Evolutionary conservation across 2,797 vertebrate genomes (phyloP).

Genomic region (Gambusia yucatana): DNA sequence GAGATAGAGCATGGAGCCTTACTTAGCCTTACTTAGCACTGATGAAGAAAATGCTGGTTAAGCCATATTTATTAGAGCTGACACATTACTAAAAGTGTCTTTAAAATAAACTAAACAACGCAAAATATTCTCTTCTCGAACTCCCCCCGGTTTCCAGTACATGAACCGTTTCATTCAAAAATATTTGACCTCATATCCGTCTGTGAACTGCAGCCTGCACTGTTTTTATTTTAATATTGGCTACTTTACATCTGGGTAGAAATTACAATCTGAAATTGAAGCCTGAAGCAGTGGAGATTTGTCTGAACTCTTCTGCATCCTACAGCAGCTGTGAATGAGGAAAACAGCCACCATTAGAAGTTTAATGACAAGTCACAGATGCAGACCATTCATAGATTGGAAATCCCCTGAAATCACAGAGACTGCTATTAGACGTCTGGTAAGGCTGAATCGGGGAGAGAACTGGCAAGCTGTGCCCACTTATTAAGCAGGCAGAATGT

Average conservation of each 20-base stretch:
- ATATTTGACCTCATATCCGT: background rate
- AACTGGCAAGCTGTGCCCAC: slow-evolving; percentile 61
- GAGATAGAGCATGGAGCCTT: too few species aligned
- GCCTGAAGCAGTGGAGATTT: slow-evolving; percentile 3
- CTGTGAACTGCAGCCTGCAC: background rate
- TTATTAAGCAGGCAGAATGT: slow-evolving; percentile 68
- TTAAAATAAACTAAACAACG: background rate
- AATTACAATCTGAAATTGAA: background rate
- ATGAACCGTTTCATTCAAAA: slow-evolving; percentile 11
- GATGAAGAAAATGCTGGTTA: background rate
- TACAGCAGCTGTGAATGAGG: slow-evolving; percentile 33
- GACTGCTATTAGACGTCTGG: slow-evolving; percentile 73
- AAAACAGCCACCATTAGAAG: slow-evolving; percentile 25
- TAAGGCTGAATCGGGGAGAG: slow-evolving; percentile 57
- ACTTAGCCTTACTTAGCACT: background rate
- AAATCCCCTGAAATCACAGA: slow-evolving; percentile 63
- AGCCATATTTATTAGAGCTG: background rate
- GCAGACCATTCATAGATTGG: slow-evolving; percentile 40
- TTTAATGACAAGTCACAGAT: slow-evolving; percentile 58
- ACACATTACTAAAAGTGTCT: background rate
- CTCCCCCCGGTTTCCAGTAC: background rate
- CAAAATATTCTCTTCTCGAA: background rate
- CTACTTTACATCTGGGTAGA: slow-evolving; percentile 10
- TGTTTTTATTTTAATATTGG: slow-evolving; percentile 8
- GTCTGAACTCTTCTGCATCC: slow-evolving; percentile 2